Evolutionary conservation across 37 sponge, comb jelly and placozoan genomes (phyloP), one percentile per base, ranked within the genome.

Genomic region (Chondrosia reniformis): DNA sequence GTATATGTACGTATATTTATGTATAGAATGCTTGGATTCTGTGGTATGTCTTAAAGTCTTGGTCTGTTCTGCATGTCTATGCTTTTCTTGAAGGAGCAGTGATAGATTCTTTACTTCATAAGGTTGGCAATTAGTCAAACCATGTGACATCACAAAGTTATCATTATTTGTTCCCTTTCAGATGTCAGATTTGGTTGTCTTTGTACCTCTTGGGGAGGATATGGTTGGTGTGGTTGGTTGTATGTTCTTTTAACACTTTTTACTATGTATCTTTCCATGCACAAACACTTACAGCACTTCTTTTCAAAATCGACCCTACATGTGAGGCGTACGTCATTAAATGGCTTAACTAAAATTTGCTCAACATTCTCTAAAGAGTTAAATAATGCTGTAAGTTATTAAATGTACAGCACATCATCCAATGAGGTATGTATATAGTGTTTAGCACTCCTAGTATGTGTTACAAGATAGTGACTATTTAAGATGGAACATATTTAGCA

Each of bases 41-140:
- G 43, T 69, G 72, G 72, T 69, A 34, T 6, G 43, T 69, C 3
- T 25, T 69, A 25, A 69, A 69, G 72, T 36, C 72, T 13, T 69
- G 72, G 72, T 12, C 37, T 40, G 72, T 39, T 3, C 72, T 69
- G 43, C 72, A 69, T 25, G 22, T 17, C 44, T 69, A 43, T 40
- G 72, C 72, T 25, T 43, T 69, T 24, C 72, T 43, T 13, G 41
- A 39, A 21, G 44, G 44, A 36, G 5, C 39, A 1, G 43, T 69
- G 37, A 40, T 69, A 44, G 24, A 40, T 4, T 28, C 27, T 24
- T 28, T 56, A 28, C n/a, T 56, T 6, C 27, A 6, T 6, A 56
- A 56, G 3, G 58, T 56, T 8, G 58, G n/a, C 58, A 56, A 12
- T 49, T 49, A 12, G 17, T 19, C 54, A 19, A 49, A 49, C n/a